Base-by-base conservation (phyloP, 2,888 invertebrate species). In the Lordiphosa andalusiaca region DNA sequence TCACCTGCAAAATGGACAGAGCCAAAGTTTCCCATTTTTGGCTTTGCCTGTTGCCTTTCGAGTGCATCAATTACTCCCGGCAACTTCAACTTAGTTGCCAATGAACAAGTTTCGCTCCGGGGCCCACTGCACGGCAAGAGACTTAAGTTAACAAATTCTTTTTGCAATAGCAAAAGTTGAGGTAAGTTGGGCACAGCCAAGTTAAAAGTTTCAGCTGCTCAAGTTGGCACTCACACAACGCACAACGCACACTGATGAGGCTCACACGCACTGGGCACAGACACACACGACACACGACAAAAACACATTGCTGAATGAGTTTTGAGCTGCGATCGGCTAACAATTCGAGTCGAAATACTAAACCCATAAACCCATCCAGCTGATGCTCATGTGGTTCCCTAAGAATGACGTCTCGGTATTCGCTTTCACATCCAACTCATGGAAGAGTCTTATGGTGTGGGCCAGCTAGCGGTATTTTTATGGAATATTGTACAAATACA, bases 91-190 rank as follows among this genome's bases (percentile, higher is more conserved):
- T 76, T 76, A 67, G 67, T 76, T 72, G 65, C 62, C 53, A 67
- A 60, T 69, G 69, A 36, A 62, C 48, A 49, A 39, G 56, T 56
- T 12, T 30, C 30, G 10, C 30, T 10, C 9, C 9, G 30, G 30
- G 30, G 30, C 30, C 30, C 30, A 10, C 30, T 4, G 9, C 30
- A 9, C 30, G 30, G 30, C 30, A 30, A 9, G 30, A 30, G 76
- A 57, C 54, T 50, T 53, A 73, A 84, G 84, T 80, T 83, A 77
- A 80, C 84, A 80, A 80, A 69, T 72, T 82, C 69, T n/a, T 5
- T 36, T 35, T 30, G 35, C 70, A 64, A 57, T 66, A 58, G 58
- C 69, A 68, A 56, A 76, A 84, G 82, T 84, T 77, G 55, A 73
- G 77, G 68, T 81, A 81, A 84, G 60, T 77, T 81, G 84, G 69